Evolutionary conservation across 1,140 invertebrate species (phyloP), one percentile per base, ranked within the genome.

Genomic region (Drosophila parvula): DNA sequence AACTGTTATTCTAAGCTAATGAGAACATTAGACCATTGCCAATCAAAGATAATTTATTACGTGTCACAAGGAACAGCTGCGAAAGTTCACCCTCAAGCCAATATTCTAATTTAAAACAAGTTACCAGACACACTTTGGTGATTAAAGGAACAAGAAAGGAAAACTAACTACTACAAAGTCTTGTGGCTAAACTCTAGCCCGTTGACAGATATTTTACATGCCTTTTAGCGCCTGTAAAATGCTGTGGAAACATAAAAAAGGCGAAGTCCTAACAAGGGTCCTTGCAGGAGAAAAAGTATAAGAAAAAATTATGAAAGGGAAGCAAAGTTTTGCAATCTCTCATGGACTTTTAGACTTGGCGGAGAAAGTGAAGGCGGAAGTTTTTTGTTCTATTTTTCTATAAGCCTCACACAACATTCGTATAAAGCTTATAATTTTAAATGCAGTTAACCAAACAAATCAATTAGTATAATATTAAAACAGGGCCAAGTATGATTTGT

Each of bases 261-360:
- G 55, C 55, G 1, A 16, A 22, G n/a, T 1, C 12, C 18, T 3
- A 14, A 10, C 40, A 57, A 57, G 55, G 36, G 55, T 36, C n/a
- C 53, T n/a, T 18, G n/a, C 12, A n/a, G 32, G 10, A 6, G 8
- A 27, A 44, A 11, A 63, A 38, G 2, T 16, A 58, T 0, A 45
- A 12, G 28, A 36, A 14, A 30, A 36, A 18, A 44, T 8, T 30
- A 58, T n/a, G 8, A 27, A 11, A 34, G 16, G 12, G 8, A n/a
- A 27, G 16, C 4, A 63, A 65, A 47, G 16, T 65, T 63, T 65
- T 63, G 12, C 58, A 47, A 63, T 63, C 63, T 44, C 32, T 65
- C 32, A 63, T 11, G 16, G 16, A 18, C 27, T 57, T 38, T 40
- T 28, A 27, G 2, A 18, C 32, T 65, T 27, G 12, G 12, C 12